These are phyloP conservation scores for Eretmocerus hayati DNA, from an alignment of 2,888 invertebrate species.

Conservation along the genomic window DNA sequence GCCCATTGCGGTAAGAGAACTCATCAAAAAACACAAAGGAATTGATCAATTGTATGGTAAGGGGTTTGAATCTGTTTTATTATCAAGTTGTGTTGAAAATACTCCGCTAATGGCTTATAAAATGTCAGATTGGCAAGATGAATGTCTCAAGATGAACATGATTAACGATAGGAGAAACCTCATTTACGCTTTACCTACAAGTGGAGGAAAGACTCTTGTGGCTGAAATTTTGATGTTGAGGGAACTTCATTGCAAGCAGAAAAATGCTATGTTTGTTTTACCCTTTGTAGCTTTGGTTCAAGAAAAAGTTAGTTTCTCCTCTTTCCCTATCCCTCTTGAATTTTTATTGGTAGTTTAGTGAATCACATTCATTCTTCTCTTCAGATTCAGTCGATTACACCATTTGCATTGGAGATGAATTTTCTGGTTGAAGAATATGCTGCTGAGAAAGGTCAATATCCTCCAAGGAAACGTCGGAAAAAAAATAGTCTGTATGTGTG, in stretches of 20 bases:
- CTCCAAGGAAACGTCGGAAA: conserved; percentile 72
- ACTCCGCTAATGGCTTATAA: too few species aligned
- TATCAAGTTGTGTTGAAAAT: neutral
- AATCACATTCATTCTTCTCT: neutral
- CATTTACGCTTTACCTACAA: conserved; percentile 89
- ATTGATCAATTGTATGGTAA: conserved; percentile 67
- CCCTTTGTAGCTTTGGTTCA: conserved; percentile 96
- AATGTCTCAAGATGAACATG: conserved; percentile 76
- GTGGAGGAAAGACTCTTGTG: conserved; percentile 95
- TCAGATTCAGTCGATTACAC: conserved; percentile 73
- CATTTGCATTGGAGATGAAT: conserved; percentile 78
- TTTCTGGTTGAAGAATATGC: conserved; percentile 96
- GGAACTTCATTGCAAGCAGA: conserved; percentile 72
- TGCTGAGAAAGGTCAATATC: conserved; percentile 75
- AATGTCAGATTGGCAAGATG: conserved; percentile 92
- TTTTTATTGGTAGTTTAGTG: too few species aligned
- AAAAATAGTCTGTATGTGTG: conserved; percentile 81
- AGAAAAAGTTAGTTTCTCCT: too few species aligned
- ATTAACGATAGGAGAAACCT: conserved; percentile 69
- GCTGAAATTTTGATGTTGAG: conserved; percentile 90
- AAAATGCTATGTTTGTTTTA: conserved; percentile 80
- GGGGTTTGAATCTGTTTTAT: too few species aligned
- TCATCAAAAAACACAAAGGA: conserved; percentile 70
- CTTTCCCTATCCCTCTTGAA: too few species aligned
- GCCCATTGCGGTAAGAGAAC: conserved; percentile 60